Base-by-base conservation (phyloP, 1,140 invertebrate genomes). In the Papilio polytes region DNA sequence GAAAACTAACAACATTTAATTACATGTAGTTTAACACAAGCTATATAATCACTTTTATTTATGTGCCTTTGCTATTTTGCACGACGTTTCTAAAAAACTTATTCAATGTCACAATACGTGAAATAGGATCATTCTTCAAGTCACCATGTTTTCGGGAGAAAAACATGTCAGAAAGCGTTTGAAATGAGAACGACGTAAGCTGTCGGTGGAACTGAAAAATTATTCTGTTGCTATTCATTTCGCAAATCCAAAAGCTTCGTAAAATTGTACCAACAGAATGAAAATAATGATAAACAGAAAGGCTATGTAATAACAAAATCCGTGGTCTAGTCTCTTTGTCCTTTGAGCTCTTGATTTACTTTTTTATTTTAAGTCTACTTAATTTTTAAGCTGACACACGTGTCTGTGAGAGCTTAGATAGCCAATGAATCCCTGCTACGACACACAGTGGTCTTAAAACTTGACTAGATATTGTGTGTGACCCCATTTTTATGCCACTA, bases 141-240 rank as follows among this genome's bases (percentile, higher is more conserved):
- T 80, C 73, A 73, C 56, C 53, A 66, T 74, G 72, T 74, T 82
- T 82, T 80, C 80, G 51, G 53, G 46, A 56, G 48, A 70, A 83
- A 83, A 83, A 83, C 74, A 79, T 80, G 82, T 51, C 79, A 83
- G 48, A 53, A 26, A 78, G 3, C 31, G 46, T 70, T 79, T 36
- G 41, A 72, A 83, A 41, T 77, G 82, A 74, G 78, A 46, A 76
- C 82, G 80, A 63, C 63, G 63, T 51, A 48, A 80, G 66, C 80
- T 66, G 36, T 74, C 74, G 3, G 1, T 22, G 74, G 22, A 51
- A 53, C 74, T 44, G 79, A 79, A 81, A 81, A 78, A 83, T 81
- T 74, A 74, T 74, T 48, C 74, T 74, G 46, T 74, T 26, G 72
- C 72, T 20, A 74, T 74, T 74, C 73, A 74, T 74, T 74, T 48